Conservation (phyloP, 2,797 vertebrate genomes). For the Lepidocolaptes lacrymiger region DNA sequence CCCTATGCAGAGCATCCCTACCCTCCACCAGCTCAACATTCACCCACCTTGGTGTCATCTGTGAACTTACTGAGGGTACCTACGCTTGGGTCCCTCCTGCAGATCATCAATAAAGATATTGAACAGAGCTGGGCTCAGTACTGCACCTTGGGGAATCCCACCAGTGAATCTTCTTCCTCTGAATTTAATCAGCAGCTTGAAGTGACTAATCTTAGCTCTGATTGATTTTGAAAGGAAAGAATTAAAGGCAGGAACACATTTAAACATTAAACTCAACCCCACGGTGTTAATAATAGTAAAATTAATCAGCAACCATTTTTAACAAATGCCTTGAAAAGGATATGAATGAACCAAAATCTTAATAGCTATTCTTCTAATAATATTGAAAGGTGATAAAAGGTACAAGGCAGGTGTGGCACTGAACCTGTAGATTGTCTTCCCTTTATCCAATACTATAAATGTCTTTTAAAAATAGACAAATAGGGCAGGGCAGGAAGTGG, state of each 20-base stretch:
- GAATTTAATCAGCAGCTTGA: background rate
- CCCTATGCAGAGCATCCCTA: background rate
- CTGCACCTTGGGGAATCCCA: background rate
- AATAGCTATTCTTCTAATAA: conserved; percentile 92
- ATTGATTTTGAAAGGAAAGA: background rate
- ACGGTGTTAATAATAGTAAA: background rate
- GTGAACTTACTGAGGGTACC: background rate
- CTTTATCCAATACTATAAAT: conserved; percentile 95
- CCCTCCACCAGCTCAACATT: background rate
- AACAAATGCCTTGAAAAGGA: conserved; percentile 83
- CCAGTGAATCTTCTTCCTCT: background rate
- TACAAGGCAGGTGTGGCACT: conserved; percentile 93
- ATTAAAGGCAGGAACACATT: background rate
- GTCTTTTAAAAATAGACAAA: conserved; percentile 78
- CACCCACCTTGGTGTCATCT: no score
- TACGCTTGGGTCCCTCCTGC: fast-evolving
- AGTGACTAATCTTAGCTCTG: background rate
- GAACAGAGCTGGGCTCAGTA: background rate
- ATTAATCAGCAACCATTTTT: background rate
- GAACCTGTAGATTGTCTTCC: conserved; percentile 93
- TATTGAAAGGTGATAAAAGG: conserved; percentile 92
- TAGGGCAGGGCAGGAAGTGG: fast-evolving
- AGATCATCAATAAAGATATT: background rate
- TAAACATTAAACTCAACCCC: background rate
- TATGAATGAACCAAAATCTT: conserved; percentile 98